phyloP scores from a whole-genome alignment of 2,888 invertebrate genomes.

The Agonopterix arenella region DNA sequence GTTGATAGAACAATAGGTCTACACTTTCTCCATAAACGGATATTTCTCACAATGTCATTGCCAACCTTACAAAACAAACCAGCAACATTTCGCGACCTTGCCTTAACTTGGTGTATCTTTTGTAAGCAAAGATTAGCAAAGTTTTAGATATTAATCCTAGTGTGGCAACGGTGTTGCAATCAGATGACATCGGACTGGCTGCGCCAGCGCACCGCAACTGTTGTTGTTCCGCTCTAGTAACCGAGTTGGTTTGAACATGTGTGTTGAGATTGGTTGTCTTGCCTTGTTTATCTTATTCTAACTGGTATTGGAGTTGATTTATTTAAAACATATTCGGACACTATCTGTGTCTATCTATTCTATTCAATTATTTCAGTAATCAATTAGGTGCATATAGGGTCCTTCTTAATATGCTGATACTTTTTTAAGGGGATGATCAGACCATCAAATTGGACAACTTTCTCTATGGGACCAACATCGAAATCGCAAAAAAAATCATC shows the following conservation, averaged over 20 bases:
- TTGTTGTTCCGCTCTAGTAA: slow-evolving; percentile 57
- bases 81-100: slow-evolving; percentile 37
- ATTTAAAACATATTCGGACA: too few relatives aligned
- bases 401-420: too few relatives aligned
- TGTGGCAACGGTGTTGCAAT: slow-evolving; percentile 26
- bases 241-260: slow-evolving; percentile 16
- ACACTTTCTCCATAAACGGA: too few relatives aligned
- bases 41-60: too few relatives aligned
- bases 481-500: too few relatives aligned
- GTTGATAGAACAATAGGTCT: too few relatives aligned
- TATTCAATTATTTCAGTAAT: too few relatives aligned
- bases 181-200: slow-evolving; percentile 36
- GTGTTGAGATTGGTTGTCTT: slow-evolving; percentile 1
- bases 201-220: slow-evolving; percentile 23
- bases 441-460: too few relatives aligned
- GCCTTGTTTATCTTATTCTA: slow-evolving; percentile 12
- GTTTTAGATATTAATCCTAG: slow-evolving; percentile 55
- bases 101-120: slow-evolving; percentile 33
- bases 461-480: too few relatives aligned
- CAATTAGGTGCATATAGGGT: too few relatives aligned
- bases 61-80: slow-evolving; percentile 15
- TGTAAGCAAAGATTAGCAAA: slow-evolving; percentile 44
- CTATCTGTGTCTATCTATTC: too few relatives aligned
- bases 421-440: too few relatives aligned
- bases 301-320: slow-evolving; percentile 7